Evolutionary conservation across 2,888 invertebrate species (phyloP), one percentile per base, ranked within the genome.

Genomic region (Antitype chi): DNA sequence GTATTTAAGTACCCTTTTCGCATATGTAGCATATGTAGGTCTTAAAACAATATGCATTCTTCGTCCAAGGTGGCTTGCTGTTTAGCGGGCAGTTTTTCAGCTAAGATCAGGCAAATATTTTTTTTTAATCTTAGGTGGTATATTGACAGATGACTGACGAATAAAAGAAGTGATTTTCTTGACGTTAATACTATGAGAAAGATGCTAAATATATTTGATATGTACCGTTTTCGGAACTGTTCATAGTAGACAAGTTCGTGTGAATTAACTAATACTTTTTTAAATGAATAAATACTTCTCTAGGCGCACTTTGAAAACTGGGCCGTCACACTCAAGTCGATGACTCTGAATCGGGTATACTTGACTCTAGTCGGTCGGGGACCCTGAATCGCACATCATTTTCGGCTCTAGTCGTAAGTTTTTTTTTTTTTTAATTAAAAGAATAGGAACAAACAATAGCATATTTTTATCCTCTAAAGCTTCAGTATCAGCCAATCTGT

Each of bases 391-490:
- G 60, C 11, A 6, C 9, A 20, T 17, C 9, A 60, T 15, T 60
- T 0, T 60, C 6, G 11, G 32, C 1, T 32, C 32, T 32, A 23
- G 23, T 23, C 11, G 3, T 23, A 60, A 49, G 6, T 23, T 47
- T 59, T 32, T 1, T 47, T 32, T 1, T 47, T 38, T n/a, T 15
- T 28, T 23, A 23, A 53, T 55, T 32, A 2, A 11, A 57, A 68
- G 68, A n/a, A 55, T 17, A 52, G 8, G 15, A 53, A 28, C 11
- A 67, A 52, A 67, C 28, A 32, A 49, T 13, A 23, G 5, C n/a
- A 59, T 23, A 6, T 49, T 62, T 62, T 57, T 17, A 38, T 62
- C 7, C 23, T 38, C 43, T 52, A 43, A 80, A 73, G 28, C 28
- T 23, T 20, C 13, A 64, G 11, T 32, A 49, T 23, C 13, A 32